Evolutionary conservation across 2,797 vertebrate species (phyloP).

Genomic region (Kryptopterus vitreolus): DNA sequence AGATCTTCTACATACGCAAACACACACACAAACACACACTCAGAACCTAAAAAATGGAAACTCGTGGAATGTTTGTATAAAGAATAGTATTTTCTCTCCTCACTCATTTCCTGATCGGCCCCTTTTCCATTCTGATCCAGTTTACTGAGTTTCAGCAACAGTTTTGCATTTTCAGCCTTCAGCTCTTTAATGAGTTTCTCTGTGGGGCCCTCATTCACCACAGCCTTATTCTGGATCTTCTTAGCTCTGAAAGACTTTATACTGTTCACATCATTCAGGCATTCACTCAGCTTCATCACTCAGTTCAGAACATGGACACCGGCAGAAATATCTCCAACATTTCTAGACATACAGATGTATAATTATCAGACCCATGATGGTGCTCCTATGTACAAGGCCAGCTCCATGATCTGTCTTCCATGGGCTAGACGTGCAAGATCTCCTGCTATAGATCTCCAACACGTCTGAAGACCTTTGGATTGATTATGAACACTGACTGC

Average conservation of each 20-base stretch:
- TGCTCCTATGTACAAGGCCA: too few relatives aligned
- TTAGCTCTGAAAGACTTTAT: slow-evolving; percentile 74
- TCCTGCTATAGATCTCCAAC: too few relatives aligned
- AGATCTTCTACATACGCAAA: slow-evolving; percentile 72
- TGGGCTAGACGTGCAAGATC: too few relatives aligned
- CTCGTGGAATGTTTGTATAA: neutral
- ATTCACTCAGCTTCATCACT: neutral
- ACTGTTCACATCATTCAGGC: neutral
- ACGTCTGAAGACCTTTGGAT: too few relatives aligned
- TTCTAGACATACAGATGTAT: too few relatives aligned
- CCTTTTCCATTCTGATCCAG: slow-evolving; percentile 74
- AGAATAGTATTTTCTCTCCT: slow-evolving; percentile 30
- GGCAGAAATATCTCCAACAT: too few relatives aligned
- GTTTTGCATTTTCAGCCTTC: slow-evolving; percentile 76
- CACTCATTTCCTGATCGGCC: slow-evolving; percentile 77
- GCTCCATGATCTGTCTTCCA: too few relatives aligned
- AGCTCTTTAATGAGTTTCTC: slow-evolving; percentile 78
- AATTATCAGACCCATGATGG: too few relatives aligned
- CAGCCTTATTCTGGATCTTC: slow-evolving; percentile 82
- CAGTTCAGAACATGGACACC: neutral
- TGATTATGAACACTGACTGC: too few relatives aligned
- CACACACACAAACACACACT: neutral
- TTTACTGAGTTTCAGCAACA: slow-evolving; percentile 71
- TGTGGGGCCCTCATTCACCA: slow-evolving; percentile 85
- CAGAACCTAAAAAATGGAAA: neutral